Evolutionary conservation across 2,888 invertebrate species (phyloP).

Genomic region (Drosophila formosana): DNA sequence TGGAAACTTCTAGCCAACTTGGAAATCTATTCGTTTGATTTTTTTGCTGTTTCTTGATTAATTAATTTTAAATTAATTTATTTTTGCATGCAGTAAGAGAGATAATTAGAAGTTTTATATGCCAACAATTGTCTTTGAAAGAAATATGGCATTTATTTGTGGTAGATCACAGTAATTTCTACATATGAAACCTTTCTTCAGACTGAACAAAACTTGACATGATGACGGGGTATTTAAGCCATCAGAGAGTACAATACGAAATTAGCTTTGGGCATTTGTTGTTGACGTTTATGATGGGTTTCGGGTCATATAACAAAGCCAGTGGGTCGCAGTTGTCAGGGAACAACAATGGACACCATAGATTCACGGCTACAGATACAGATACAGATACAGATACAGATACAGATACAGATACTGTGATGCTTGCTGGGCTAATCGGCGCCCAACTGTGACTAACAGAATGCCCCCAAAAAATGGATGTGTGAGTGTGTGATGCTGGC

Average conservation of each 20-base stretch:
- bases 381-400: conserved; percentile 25
- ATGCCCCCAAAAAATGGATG: conserved; percentile 10
- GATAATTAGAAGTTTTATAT: too few relatives aligned
- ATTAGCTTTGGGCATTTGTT: conserved; percentile 1
- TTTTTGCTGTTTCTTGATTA: too few relatives aligned
- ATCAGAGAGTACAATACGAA: background rate
- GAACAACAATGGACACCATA: conserved; percentile 45
- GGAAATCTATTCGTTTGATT: too few relatives aligned
- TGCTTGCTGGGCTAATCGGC: conserved; percentile 42
- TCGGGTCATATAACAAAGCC: conserved; percentile 47
- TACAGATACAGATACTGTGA: conserved; percentile 14
- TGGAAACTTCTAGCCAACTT: background rate
- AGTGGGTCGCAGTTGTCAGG: conserved; percentile 50
- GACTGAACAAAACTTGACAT: background rate
- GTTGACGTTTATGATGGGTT: conserved; percentile 14
- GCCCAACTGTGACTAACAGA: conserved; percentile 59
- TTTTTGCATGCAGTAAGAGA: too few relatives aligned
- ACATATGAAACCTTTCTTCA: too few relatives aligned
- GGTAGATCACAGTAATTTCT: too few relatives aligned
- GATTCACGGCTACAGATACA: conserved; percentile 22
- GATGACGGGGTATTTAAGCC: background rate
- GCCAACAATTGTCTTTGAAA: too few relatives aligned
- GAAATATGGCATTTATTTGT: too few relatives aligned
- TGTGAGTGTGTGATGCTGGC: conserved; percentile 25
- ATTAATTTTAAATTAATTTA: too few relatives aligned